Conservation (phyloP, 2,888 invertebrate genomes). For the Neoscelio sp. region DNA sequence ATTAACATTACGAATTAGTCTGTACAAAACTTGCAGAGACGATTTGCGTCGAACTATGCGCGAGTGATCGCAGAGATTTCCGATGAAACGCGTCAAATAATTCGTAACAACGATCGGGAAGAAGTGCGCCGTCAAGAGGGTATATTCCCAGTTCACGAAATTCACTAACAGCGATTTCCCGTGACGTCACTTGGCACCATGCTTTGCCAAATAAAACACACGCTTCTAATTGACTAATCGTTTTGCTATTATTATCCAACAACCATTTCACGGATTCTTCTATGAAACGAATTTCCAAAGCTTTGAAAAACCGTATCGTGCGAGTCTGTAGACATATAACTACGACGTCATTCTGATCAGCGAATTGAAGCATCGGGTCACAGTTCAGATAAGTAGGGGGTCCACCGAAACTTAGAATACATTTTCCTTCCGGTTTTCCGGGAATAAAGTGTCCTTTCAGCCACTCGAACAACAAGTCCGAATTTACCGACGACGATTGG, state of each 20-base stretch:
- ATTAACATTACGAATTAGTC: no score
- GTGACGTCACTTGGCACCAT: conserved; percentile 10
- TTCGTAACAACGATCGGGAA: conserved; percentile 30
- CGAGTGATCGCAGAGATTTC: no score
- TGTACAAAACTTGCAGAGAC: no score
- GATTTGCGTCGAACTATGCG: no score
- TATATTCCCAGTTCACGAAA: conserved; percentile 27
- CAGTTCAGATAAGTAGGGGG: conserved; percentile 51
- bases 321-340: conserved; percentile 74
- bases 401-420: conserved; percentile 74
- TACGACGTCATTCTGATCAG: conserved; percentile 71
- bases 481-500: conserved; percentile 73
- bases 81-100: background rate
- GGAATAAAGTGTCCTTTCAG: conserved; percentile 74
- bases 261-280: background rate
- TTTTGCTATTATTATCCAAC: background rate
- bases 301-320: conserved; percentile 74
- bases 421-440: conserved; percentile 72
- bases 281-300: conserved; percentile 50
- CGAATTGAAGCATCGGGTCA: conserved; percentile 59
- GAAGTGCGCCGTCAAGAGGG: background rate
- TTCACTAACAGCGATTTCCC: background rate
- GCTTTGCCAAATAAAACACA: conserved; percentile 10
- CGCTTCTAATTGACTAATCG: background rate
- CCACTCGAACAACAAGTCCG: conserved; percentile 72